These are phyloP conservation scores for Zaprionus camerounensis DNA, from an alignment of 1,140 invertebrate genomes.

Conservation along the genomic window DNA sequence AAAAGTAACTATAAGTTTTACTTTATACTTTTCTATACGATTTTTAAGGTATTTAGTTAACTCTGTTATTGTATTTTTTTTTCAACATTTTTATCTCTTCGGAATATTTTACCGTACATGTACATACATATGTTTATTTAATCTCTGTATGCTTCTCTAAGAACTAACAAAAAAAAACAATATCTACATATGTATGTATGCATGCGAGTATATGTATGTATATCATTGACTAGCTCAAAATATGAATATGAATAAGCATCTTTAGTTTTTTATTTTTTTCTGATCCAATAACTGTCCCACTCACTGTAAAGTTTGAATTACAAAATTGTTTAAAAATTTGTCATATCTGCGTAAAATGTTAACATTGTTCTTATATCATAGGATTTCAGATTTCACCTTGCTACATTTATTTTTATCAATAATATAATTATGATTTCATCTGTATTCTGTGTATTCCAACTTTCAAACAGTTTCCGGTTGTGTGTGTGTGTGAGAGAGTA, in stretches of 20 bases:
- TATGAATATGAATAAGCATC: constrained; percentile 13
- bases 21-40: not conserved
- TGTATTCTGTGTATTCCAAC: not conserved
- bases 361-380: constrained; percentile 75
- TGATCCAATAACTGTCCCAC: constrained; percentile 26
- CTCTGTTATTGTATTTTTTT: constrained; percentile 21
- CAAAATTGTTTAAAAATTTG: constrained; percentile 55
- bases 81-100: not conserved
- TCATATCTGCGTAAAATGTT: constrained; percentile 70
- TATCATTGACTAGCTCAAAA: constrained; percentile 5
- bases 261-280: constrained; percentile 8
- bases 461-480: not conserved
- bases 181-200: constrained; percentile 13
- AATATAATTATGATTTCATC: constrained; percentile 23
- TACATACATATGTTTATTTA: not conserved
- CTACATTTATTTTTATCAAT: constrained; percentile 45
- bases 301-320: constrained; percentile 49
- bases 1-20: constrained; percentile 29
- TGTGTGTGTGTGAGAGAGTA: not conserved
- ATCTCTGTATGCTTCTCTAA: constrained; percentile 3
- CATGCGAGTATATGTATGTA: constrained; percentile 12
- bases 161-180: constrained; percentile 17
- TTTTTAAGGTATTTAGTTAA: constrained; percentile 40
- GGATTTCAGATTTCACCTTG: constrained; percentile 65
- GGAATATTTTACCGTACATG: constrained; percentile 5